Evolutionary conservation across 2,797 vertebrate genomes (phyloP).

Genomic region (Notamacropus eugenii): DNA sequence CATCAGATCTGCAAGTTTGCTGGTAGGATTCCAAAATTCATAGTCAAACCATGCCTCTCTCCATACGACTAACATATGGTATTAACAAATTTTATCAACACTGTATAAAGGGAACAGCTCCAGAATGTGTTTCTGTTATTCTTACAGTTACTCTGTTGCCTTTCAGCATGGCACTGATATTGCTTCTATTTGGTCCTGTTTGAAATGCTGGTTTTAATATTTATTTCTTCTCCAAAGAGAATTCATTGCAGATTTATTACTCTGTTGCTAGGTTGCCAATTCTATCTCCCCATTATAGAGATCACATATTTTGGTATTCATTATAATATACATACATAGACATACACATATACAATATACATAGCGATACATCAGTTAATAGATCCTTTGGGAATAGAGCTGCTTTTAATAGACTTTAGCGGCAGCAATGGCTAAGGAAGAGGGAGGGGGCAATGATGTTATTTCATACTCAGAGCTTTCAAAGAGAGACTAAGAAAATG

Average conservation of each 20-base stretch:
- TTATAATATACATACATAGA: constrained; percentile 44
- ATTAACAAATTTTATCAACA: constrained; percentile 82
- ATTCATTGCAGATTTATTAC: constrained; percentile 38
- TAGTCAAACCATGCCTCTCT: constrained; percentile 77
- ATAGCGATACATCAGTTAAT: constrained; percentile 17
- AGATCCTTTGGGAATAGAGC: background rate
- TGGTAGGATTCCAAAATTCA: constrained; percentile 83
- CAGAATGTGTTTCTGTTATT: constrained; percentile 79
- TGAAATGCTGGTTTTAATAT: constrained; percentile 71
- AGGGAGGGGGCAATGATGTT: background rate
- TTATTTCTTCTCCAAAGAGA: constrained; percentile 74
- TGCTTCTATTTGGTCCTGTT: constrained; percentile 68
- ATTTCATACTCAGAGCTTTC: background rate
- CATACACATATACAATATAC: constrained; percentile 42
- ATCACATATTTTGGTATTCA: constrained; percentile 48
- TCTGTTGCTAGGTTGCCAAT: constrained; percentile 51
- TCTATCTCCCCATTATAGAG: constrained; percentile 40
- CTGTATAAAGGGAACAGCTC: constrained; percentile 74
- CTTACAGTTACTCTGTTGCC: constrained; percentile 72
- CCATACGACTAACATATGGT: constrained; percentile 84
- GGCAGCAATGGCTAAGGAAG: background rate
- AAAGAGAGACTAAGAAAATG: background rate
- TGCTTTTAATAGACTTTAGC: constrained; percentile 1
- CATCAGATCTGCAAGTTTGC: constrained; percentile 77
- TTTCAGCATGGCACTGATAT: constrained; percentile 59